Evolutionary conservation across 35 echinoderm and acorn worm genomes (phyloP).

Genomic region (Anneissia japonica): DNA sequence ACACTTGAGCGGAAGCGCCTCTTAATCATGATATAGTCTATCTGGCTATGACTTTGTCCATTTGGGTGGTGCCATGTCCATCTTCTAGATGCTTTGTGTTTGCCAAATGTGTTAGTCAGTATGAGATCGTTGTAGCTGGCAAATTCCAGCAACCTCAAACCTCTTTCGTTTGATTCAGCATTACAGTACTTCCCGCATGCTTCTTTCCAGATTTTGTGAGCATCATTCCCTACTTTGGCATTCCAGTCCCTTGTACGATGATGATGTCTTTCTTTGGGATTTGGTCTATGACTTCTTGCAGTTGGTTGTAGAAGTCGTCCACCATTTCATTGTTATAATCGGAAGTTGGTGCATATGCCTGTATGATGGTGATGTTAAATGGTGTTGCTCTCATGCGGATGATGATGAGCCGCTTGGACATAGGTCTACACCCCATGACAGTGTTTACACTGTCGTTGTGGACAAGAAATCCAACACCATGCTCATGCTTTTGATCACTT

Average conservation of each 20-base stretch:
- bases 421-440: constrained; percentile 17
- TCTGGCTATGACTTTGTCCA: constrained; percentile 4
- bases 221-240: constrained; percentile 38
- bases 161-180: neutral
- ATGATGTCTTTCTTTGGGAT: constrained; percentile 37
- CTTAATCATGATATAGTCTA: neutral
- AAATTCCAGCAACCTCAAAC: neutral
- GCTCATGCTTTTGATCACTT: constrained; percentile 9
- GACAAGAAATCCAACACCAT: constrained; percentile 33
- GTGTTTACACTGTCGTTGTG: constrained; percentile 10
- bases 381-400: constrained; percentile 23
- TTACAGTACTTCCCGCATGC: too few species aligned
- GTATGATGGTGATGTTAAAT: constrained; percentile 40
- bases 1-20: neutral
- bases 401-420: constrained; percentile 28
- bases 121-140: neutral
- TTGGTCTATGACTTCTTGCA: constrained; percentile 12
- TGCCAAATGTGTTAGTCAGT: neutral
- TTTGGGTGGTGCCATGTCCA: constrained; percentile 11
- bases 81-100: neutral
- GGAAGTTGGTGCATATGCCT: constrained; percentile 24
- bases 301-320: neutral
- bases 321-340: neutral
- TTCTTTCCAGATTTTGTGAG: neutral
- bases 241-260: constrained; percentile 70